Evolutionary conservation across 1,140 invertebrate species (phyloP).

Genomic region (Cyrtorhinus lividipennis): DNA sequence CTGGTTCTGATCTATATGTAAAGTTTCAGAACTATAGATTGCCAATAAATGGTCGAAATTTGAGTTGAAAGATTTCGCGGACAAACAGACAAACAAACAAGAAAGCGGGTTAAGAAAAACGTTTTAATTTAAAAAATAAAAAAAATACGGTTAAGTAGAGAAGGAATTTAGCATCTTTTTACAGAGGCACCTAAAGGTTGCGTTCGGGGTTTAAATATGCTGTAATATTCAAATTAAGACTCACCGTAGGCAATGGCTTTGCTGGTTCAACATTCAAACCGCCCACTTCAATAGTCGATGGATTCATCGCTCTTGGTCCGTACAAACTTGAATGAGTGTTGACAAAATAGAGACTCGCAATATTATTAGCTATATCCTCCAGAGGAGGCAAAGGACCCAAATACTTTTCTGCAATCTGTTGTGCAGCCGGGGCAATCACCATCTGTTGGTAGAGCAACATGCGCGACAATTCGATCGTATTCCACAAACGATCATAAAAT

Average conservation of each 20-base stretch:
- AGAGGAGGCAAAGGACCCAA: constrained; percentile 31
- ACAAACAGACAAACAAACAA: too few species aligned
- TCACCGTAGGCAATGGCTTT: constrained; percentile 37
- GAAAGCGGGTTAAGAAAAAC: too few species aligned
- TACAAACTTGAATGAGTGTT: constrained; percentile 47
- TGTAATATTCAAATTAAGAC: too few species aligned
- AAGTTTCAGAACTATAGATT: too few species aligned
- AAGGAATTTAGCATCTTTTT: too few species aligned
- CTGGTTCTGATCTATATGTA: too few species aligned
- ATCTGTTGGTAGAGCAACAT: background rate
- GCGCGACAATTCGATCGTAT: background rate
- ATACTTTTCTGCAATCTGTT: constrained; percentile 19
- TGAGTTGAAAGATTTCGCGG: too few species aligned
- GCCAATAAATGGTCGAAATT: too few species aligned
- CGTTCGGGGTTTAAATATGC: background rate
- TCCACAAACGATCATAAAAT: background rate
- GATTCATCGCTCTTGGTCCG: constrained; percentile 39
- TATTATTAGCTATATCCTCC: constrained; percentile 37
- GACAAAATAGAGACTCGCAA: constrained; percentile 44
- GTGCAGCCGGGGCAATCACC: constrained; percentile 8
- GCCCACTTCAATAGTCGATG: constrained; percentile 48
- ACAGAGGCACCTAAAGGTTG: too few species aligned
- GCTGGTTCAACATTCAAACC: constrained; percentile 44
- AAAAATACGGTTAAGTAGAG: too few species aligned
- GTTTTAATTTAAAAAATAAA: too few species aligned